Conservation (phyloP, 2,888 invertebrate genomes). For the Microctonus aethiopoides region DNA sequence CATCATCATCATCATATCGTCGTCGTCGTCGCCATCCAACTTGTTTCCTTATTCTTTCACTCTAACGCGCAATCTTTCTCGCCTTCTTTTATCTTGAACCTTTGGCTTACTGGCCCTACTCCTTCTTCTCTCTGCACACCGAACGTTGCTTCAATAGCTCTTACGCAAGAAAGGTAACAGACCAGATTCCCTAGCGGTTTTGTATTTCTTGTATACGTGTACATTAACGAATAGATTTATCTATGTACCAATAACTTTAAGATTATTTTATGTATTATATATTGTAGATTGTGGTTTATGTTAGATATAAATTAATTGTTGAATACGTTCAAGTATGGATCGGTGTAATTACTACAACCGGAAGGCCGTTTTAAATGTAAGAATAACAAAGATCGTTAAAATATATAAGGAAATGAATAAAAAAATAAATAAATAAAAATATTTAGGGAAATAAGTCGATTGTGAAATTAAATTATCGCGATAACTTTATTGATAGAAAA, state of each 20-base stretch:
- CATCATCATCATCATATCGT: slow-evolving; percentile 18
- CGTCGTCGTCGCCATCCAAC: background rate
- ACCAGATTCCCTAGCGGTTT: slow-evolving; percentile 40
- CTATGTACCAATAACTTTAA: background rate
- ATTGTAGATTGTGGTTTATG: background rate
- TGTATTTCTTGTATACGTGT: slow-evolving; percentile 4
- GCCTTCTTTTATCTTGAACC: background rate
- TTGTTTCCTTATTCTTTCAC: background rate
- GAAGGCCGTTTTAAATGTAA: background rate
- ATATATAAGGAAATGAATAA: background rate
- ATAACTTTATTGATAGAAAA: too few species aligned
- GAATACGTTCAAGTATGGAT: background rate
- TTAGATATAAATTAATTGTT: too few species aligned
- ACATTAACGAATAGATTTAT: background rate
- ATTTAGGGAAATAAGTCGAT: background rate
- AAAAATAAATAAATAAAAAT: background rate
- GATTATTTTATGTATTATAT: background rate
- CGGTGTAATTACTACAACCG: background rate
- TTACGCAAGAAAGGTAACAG: slow-evolving; percentile 44
- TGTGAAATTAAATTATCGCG: background rate
- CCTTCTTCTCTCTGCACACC: slow-evolving; percentile 14
- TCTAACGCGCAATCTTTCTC: background rate
- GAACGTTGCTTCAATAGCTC: slow-evolving; percentile 20
- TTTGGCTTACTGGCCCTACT: slow-evolving; percentile 18
- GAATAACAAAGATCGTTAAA: background rate